Evolutionary conservation across 2,888 invertebrate species (phyloP), one percentile per base, ranked within the genome.

Genomic region (Synergus umbraculus): DNA sequence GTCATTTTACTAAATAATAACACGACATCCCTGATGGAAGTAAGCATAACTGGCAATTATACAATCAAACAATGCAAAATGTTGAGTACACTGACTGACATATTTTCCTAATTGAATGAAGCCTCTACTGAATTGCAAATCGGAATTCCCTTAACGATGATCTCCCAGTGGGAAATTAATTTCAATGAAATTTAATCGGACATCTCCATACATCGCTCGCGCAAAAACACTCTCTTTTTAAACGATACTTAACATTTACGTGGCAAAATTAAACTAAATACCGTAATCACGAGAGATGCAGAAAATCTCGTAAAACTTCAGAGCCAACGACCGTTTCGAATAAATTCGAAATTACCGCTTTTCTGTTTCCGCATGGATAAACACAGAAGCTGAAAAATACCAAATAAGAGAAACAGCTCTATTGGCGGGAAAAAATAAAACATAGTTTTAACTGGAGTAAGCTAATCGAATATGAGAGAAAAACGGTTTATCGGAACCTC

Each of bases 381-480:
- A 37, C 29, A 37, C 49, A n/a, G 15, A 22, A 69, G 29, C 29
- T 46, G 13, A 69, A 46, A 43, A 67, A n/a, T 10, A 12, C 4
- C n/a, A 41, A 12, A 18, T 8, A n/a, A n/a, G 12, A 9, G 41
- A n/a, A 67, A 12, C 66, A 44, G 15, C 29, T 13, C 18, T 13
- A 46, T 22, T 13, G 22, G 46, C 46, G 46, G 46, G 22, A 69
- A 49, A 69, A 49, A 54, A 54, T 54, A 54, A 49, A 67, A 67
- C 15, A 29, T 46, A 37, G 37, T 54, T 54, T 69, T 22, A 69
- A 69, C 15, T 69, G n/a, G 69, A 69, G 49, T 69, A 69, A 37
- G 29, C 69, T 69, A 69, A 69, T 69, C 69, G n/a, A 54, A 8
- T 69, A 69, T 69, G 69, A 37, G 49, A 69, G 69, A 15, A 54